Conservation (phyloP, 2,888 invertebrate genomes). For the Petrolisthes cinctipes region DNA sequence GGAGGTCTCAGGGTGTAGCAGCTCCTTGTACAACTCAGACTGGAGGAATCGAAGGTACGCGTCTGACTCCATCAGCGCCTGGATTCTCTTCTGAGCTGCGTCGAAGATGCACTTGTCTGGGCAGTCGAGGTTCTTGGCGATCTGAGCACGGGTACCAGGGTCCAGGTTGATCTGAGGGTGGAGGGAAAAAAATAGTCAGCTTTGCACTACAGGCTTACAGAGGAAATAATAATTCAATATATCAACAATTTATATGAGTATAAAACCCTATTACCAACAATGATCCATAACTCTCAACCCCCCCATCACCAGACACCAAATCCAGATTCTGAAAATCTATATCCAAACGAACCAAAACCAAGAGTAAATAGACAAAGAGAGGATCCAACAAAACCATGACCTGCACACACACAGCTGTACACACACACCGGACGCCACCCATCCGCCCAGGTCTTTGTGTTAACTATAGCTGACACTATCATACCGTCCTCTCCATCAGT, state of each 20-base stretch:
- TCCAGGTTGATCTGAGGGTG: constrained; percentile 73
- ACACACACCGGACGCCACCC: too few relatives aligned
- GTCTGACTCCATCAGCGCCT: constrained; percentile 74
- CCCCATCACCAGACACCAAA: too few relatives aligned
- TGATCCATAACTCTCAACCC: not conserved
- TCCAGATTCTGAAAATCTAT: too few relatives aligned
- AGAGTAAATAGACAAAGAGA: too few relatives aligned
- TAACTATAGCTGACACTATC: too few relatives aligned
- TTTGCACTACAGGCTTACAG: not conserved
- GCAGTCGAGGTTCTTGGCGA: constrained; percentile 65
- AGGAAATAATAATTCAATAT: not conserved
- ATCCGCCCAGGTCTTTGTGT: too few relatives aligned
- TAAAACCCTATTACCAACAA: not conserved
- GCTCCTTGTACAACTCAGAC: constrained; percentile 72
- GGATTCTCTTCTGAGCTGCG: constrained; percentile 73
- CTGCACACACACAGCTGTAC: not conserved
- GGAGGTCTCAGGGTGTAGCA: constrained; percentile 68
- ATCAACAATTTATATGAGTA: not conserved
- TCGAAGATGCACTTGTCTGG: constrained; percentile 72
- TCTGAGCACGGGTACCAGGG: constrained; percentile 72
- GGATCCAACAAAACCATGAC: not conserved
- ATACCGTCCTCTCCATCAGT: too few relatives aligned
- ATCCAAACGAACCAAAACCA: too few relatives aligned
- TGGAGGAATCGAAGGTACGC: constrained; percentile 74
- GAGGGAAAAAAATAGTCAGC: constrained; percentile 29